Conservation (phyloP, 2,888 invertebrate species). For the Nebria brevicollis region DNA sequence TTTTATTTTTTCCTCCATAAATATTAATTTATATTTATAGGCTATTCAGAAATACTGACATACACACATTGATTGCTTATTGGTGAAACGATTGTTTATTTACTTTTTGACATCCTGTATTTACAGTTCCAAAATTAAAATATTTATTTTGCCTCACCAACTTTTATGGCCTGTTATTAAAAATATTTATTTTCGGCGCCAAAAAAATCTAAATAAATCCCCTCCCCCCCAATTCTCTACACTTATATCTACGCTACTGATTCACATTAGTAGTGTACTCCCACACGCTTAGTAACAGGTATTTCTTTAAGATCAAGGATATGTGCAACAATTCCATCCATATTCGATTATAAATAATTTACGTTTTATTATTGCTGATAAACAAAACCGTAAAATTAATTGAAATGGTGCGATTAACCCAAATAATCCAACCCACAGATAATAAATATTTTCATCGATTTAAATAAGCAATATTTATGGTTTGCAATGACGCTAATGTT, state of each 20-base stretch:
- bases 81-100: no score
- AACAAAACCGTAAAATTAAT: background rate
- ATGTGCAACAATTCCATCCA: background rate
- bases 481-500: background rate
- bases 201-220: no score
- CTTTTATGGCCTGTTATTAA: no score
- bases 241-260: background rate
- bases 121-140: no score
- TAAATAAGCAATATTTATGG: background rate
- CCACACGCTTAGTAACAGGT: background rate
- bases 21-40: no score
- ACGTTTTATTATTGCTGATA: background rate
- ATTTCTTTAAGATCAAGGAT: conserved; percentile 1
- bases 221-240: no score
- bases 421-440: background rate
- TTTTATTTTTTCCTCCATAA: no score
- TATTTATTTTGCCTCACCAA: no score
- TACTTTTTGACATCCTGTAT: no score
- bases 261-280: background rate
- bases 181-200: no score
- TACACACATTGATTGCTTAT: no score
- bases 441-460: background rate
- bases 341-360: background rate
- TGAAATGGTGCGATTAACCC: background rate
- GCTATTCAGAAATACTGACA: no score